Evolutionary conservation across 2,888 invertebrate species (phyloP).

Genomic region (Yponomeuta evonymella): DNA sequence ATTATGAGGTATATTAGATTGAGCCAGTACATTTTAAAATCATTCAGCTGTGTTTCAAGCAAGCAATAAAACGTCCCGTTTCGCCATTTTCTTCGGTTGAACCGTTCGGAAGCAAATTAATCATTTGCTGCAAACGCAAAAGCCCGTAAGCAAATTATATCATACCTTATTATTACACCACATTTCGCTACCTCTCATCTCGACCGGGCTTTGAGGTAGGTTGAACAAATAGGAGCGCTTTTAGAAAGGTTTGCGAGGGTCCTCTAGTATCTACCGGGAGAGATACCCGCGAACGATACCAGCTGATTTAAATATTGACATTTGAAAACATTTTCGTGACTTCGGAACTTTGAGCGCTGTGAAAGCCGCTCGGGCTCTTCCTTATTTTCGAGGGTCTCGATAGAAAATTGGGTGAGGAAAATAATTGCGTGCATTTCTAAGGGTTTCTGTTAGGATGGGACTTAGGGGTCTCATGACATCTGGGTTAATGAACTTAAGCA

Average conservation of each 20-base stretch:
- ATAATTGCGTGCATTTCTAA: too few relatives aligned
- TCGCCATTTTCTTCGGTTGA: too few relatives aligned
- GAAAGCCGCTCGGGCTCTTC: background rate
- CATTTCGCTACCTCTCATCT: background rate
- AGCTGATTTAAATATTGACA: slow-evolving; percentile 14
- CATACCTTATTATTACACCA: background rate
- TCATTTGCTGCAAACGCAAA: background rate
- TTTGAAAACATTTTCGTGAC: slow-evolving; percentile 5
- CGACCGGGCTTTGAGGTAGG: slow-evolving; percentile 31
- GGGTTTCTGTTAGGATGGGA: too few relatives aligned
- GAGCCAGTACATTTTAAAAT: too few relatives aligned
- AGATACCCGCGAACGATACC: slow-evolving; percentile 18
- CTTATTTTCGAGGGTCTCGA: background rate
- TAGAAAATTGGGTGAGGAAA: background rate
- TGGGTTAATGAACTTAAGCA: too few relatives aligned
- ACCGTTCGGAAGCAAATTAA: background rate
- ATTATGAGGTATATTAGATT: too few relatives aligned
- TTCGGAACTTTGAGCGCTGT: slow-evolving; percentile 2
- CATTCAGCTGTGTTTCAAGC: too few relatives aligned
- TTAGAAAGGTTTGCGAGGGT: slow-evolving; percentile 29
- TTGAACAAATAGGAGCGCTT: slow-evolving; percentile 48
- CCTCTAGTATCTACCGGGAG: slow-evolving; percentile 18
- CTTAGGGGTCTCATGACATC: too few relatives aligned
- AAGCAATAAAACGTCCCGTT: too few relatives aligned
- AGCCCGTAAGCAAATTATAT: background rate